Base-by-base conservation (phyloP, 2,113 vertebrate genomes). In the Phaethornis superciliosus region DNA sequence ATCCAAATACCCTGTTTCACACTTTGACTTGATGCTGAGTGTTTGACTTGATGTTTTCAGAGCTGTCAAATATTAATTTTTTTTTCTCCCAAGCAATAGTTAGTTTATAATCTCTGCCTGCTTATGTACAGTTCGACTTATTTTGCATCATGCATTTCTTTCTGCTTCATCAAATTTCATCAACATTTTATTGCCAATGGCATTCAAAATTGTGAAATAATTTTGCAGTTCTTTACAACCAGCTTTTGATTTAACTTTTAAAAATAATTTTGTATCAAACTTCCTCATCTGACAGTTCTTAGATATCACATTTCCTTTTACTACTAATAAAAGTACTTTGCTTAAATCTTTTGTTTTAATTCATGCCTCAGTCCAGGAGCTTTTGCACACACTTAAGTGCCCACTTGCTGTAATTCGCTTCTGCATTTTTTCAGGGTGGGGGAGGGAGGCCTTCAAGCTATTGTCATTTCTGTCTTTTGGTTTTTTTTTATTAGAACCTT, bases 241-340 rank as follows among this genome's bases (percentile, higher is more conserved):
- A 94, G 82, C 52, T 90, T 94, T 80, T 94, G 64, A 77, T 93
- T 94, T 94, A 90, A 90, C 52, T 93, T 96, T 94, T 74, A 78
- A 90, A 89, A 88, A 96, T 35, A 52, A 92, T 93, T 96, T 96
- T 96, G 94, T 96, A 96, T 90, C 68, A 70, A 65, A 85, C 26
- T 96, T 94, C 93, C 79, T 94, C 94, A 94, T 94, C 80, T 94
- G 68, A 93, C 88, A 83, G 52, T 94, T 95, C 94, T 95, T 93
- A 96, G 94, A 67, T 83, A 93, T 78, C 82, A 74, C 46, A 80
- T 90, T 93, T 96, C 64, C 82, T 80, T 95, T 96, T 96, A 95
- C 68, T 95, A 96, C 76, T 93, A 96, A 96, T 96, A 96, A 96
- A 96, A 91, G 56, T 92, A 95, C 90, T 95, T 96, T 96, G 76